Evolutionary conservation across 2,113 vertebrate species (phyloP), one percentile per base, ranked within the genome.

Genomic region (Entomyzon cyanotis): DNA sequence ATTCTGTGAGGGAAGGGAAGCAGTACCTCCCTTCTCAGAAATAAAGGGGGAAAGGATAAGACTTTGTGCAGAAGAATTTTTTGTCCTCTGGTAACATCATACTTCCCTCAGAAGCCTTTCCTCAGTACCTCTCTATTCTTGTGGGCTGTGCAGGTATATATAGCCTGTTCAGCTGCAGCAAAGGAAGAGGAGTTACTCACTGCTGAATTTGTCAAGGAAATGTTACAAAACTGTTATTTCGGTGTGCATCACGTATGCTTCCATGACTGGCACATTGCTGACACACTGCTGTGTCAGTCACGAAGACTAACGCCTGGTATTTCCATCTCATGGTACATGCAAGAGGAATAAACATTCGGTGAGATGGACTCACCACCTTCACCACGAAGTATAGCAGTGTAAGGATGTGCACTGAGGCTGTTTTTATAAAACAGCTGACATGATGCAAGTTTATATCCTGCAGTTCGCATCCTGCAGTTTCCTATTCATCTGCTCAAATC

Each of bases 401-500:
- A 23, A 68, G 68, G 59, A 46, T 30, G 35, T 37, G 63, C 75
- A 47, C 33, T 35, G 82, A 93, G 31, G 31, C 77, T 24, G 35
- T 79, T 69, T 47, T 5, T 82, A 23, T 16, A 52, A 53, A 96
- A 73, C 74, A 85, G 94, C 89, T 91, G 89, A 91, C 31, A 0
- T n/a, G 74, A 78, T 90, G 58, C 63, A 94, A 94, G 62, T 76
- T 93, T 56, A 24, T 33, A 81, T 62, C 70, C 82, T 50, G 24
- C 41, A 56, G 75, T 68, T 87, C 2, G 3, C 81, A 83, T 31
- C 80, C 87, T 77, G 62, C 9, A 25, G 87, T 42, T 77, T 65
- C 53, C 79, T 83, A 69, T 88, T 95, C 88, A 80, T 80, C 75
- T 84, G 8, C 75, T 86, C 53, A 44, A 90, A 94, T 73, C 67